phyloP scores from a whole-genome alignment of 2,888 invertebrate genomes.

The Teleiodes luculella region DNA sequence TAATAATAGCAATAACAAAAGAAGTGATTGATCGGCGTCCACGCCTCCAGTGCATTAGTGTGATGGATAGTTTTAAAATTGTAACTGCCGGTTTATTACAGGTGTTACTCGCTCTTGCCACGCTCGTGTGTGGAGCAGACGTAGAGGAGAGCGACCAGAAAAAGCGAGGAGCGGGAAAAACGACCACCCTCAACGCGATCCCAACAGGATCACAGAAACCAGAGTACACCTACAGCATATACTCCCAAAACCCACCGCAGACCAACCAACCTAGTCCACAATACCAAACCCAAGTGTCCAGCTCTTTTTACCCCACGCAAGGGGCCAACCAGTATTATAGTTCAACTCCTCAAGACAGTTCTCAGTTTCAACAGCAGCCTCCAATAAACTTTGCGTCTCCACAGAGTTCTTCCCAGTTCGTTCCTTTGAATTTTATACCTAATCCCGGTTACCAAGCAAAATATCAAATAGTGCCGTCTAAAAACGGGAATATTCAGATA shows the following conservation, averaged over 20 bases:
- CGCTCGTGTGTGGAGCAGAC: slow-evolving; percentile 54
- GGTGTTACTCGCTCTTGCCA: slow-evolving; percentile 56
- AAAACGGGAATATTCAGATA: slow-evolving; percentile 59
- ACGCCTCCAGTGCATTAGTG: slow-evolving; percentile 21
- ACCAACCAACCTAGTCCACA: slow-evolving; percentile 35
- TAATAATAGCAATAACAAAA: neutral
- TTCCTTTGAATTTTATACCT: slow-evolving; percentile 62
- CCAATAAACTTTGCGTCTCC: slow-evolving; percentile 50
- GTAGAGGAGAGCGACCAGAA: slow-evolving; percentile 65
- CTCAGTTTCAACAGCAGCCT: slow-evolving; percentile 40
- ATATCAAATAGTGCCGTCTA: slow-evolving; percentile 62
- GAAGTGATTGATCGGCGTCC: slow-evolving; percentile 44
- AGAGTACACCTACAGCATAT: slow-evolving; percentile 67
- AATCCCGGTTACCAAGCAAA: slow-evolving; percentile 67
- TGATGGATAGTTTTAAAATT: slow-evolving; percentile 33
- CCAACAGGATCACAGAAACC: slow-evolving; percentile 67
- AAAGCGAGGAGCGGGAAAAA: slow-evolving; percentile 64
- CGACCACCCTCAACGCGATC: slow-evolving; percentile 58
- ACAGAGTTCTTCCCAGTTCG: slow-evolving; percentile 50
- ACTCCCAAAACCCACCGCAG: slow-evolving; percentile 50
- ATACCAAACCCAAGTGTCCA: slow-evolving; percentile 56
- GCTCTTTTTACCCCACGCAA: slow-evolving; percentile 65
- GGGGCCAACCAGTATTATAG: slow-evolving; percentile 54
- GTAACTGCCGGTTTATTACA: slow-evolving; percentile 41
- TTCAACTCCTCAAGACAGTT: slow-evolving; percentile 40